These are phyloP conservation scores for Stenoptilia bipunctidactyla DNA, from an alignment of 2,888 invertebrate species.

Conservation along the genomic window DNA sequence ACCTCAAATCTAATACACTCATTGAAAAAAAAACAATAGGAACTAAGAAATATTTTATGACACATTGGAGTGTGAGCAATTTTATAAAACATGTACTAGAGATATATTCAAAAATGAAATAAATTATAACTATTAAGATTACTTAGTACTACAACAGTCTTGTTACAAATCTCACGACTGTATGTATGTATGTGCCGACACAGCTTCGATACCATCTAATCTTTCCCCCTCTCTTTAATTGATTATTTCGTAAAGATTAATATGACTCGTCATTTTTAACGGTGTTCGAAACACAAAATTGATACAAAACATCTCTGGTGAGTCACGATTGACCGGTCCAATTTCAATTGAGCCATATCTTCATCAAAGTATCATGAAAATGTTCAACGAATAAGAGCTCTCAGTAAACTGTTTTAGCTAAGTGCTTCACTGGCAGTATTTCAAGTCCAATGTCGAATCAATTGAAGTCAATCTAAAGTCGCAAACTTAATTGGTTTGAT, in stretches of 20 bases:
- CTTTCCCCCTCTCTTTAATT: conserved; percentile 61
- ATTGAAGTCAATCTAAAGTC: conserved; percentile 28
- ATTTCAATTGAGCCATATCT: conserved; percentile 19
- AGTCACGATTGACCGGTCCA: conserved; percentile 35
- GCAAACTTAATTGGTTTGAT: conserved; percentile 7
- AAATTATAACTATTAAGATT: too few relatives aligned
- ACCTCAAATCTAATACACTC: too few relatives aligned
- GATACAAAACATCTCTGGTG: conserved; percentile 38
- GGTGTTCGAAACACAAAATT: conserved; percentile 38
- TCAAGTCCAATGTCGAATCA: conserved; percentile 39
- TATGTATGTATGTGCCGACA: conserved; percentile 57
- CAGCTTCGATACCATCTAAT: conserved; percentile 58
- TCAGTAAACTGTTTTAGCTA: conserved; percentile 18
- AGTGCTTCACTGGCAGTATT: conserved; percentile 31
- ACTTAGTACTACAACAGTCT: conserved; percentile 34
- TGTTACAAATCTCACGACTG: conserved; percentile 51
- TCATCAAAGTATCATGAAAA: conserved; percentile 9
- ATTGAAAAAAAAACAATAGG: too few relatives aligned
- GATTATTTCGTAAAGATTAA: conserved; percentile 66
- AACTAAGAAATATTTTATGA: too few relatives aligned
- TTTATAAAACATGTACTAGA: too few relatives aligned
- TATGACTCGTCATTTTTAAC: conserved; percentile 58
- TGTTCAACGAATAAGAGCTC: conserved; percentile 16
- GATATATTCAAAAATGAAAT: too few relatives aligned
- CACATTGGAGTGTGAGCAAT: too few relatives aligned